Conservation (phyloP, 2,888 invertebrate species). For the Cactoblastis cactorum region DNA sequence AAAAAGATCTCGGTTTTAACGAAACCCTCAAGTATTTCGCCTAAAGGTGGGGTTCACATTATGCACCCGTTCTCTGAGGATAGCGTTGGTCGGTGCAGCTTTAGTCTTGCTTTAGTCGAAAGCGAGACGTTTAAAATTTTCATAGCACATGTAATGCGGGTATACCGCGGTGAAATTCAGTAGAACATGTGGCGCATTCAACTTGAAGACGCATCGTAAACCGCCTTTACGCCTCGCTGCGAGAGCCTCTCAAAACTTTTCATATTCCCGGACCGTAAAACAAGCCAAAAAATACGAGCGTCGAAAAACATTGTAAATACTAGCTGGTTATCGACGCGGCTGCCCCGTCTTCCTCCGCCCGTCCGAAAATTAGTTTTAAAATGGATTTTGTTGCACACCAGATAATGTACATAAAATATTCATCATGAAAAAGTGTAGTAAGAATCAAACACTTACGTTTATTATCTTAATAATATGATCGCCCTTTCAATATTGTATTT, state of each 20-base stretch:
- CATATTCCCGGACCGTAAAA: conserved; percentile 76
- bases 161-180: conserved; percentile 62
- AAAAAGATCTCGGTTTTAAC: conserved; percentile 51
- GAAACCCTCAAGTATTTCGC: conserved; percentile 38
- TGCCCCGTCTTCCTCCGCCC: conserved; percentile 37
- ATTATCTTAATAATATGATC: no score
- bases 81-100: conserved; percentile 34
- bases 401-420: background rate
- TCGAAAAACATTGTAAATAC: conserved; percentile 77
- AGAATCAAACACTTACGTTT: no score
- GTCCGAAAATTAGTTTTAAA: conserved; percentile 69
- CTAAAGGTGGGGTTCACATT: conserved; percentile 36
- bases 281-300: conserved; percentile 76
- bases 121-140: conserved; percentile 68
- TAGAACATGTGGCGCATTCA: conserved; percentile 70
- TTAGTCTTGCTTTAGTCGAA: conserved; percentile 61
- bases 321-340: conserved; percentile 62
- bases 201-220: conserved; percentile 76
- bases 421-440: no score
- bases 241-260: conserved; percentile 76
- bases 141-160: conserved; percentile 72
- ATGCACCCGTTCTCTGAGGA: conserved; percentile 32
- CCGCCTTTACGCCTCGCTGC: conserved; percentile 71
- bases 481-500: no score
- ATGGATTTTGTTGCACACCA: conserved; percentile 60